phyloP scores from a whole-genome alignment of 2,797 vertebrate species.

The Molossus molossus region DNA sequence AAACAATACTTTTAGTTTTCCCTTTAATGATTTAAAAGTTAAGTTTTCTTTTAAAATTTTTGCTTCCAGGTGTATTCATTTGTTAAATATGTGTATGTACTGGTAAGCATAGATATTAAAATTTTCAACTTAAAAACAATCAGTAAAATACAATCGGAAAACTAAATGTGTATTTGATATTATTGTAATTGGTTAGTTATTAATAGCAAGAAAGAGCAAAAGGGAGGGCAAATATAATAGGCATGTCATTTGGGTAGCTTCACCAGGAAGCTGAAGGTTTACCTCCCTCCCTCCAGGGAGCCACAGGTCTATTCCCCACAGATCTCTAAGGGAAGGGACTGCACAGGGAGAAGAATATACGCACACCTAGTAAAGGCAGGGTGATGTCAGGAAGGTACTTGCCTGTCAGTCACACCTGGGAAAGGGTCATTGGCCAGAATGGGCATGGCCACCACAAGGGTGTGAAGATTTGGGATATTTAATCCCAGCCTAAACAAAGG shows the following conservation, averaged over 20 bases:
- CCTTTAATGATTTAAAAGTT: slow-evolving; percentile 3
- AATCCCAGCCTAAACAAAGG: not conserved
- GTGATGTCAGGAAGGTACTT: not conserved
- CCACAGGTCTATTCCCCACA: not conserved
- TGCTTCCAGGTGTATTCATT: not conserved
- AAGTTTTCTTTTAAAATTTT: slow-evolving; percentile 28
- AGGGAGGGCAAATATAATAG: not conserved
- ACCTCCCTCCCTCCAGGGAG: not conserved
- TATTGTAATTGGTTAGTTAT: not conserved
- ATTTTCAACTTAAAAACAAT: slow-evolving; percentile 5
- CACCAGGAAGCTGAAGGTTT: not conserved
- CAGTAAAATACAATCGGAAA: not conserved
- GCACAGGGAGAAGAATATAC: not conserved
- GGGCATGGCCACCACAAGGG: not conserved
- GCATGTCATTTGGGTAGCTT: not conserved
- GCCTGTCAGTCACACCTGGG: not conserved
- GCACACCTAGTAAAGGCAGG: not conserved
- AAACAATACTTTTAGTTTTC: not conserved
- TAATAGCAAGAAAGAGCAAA: not conserved
- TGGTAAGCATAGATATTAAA: not conserved
- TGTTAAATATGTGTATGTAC: not conserved
- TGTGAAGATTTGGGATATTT: not conserved
- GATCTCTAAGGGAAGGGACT: not conserved
- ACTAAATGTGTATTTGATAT: not conserved
- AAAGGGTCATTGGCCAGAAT: not conserved